Evolutionary conservation across 1,140 invertebrate species (phyloP).

Genomic region (Psilanteris sp.): DNA sequence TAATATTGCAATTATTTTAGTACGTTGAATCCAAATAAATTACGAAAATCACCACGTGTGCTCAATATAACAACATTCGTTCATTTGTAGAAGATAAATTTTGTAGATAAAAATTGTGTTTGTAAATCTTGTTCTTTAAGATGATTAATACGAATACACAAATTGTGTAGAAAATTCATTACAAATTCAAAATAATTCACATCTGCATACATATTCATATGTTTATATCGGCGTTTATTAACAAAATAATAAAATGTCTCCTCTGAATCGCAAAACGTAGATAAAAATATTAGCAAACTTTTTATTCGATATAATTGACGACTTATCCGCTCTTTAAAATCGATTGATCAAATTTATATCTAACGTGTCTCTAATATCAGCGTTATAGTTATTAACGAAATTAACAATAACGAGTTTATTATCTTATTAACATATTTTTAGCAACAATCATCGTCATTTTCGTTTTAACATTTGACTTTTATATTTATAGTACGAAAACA

Average conservation of each 20-base stretch:
- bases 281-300: constrained; percentile 40
- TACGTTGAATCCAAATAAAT: too few relatives aligned
- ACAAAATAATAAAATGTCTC: not conserved
- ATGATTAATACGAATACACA: constrained; percentile 17
- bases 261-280: constrained; percentile 25
- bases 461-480: constrained; percentile 5
- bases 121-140: not conserved
- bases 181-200: too few relatives aligned
- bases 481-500: constrained; percentile 8
- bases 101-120: constrained; percentile 5
- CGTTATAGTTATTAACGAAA: constrained; percentile 38
- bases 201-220: constrained; percentile 3
- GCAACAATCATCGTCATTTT: constrained; percentile 38
- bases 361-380: constrained; percentile 27
- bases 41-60: not conserved
- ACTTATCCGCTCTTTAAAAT: constrained; percentile 50
- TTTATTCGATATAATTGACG: constrained; percentile 56
- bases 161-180: constrained; percentile 2
- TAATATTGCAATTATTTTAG: too few relatives aligned
- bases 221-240: not conserved
- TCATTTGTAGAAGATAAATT: constrained; percentile 4
- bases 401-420: constrained; percentile 35
- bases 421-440: constrained; percentile 31
- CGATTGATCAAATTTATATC: constrained; percentile 46
- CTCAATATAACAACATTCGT: constrained; percentile 2